Conservation (phyloP, 2,797 vertebrate genomes). For the Pyrrhura leucotis region DNA sequence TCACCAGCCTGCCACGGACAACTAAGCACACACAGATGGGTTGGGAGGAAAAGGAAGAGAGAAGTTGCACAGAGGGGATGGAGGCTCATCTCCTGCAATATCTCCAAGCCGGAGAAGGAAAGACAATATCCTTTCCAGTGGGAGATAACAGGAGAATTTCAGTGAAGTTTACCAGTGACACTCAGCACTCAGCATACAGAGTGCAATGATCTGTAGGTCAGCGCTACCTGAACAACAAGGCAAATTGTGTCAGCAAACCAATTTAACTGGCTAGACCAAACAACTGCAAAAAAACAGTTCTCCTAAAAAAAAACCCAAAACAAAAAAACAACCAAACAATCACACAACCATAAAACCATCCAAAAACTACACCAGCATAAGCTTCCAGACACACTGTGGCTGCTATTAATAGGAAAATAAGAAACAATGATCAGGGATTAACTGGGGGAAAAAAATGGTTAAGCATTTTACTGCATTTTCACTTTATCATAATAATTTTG, state of each 20-base stretch:
- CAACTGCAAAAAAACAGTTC: neutral
- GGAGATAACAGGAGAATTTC: neutral
- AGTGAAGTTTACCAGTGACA: neutral
- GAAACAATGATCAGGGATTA: neutral
- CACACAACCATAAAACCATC: rapidly evolving
- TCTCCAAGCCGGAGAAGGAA: neutral
- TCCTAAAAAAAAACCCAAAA: neutral
- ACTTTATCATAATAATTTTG: neutral
- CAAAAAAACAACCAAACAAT: neutral
- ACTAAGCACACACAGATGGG: neutral
- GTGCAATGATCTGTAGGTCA: neutral
- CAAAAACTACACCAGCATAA: neutral
- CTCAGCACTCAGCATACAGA: neutral
- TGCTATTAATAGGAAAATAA: neutral
- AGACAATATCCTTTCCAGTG: neutral
- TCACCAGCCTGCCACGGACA: neutral
- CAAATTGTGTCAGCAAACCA: neutral
- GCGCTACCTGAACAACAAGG: neutral
- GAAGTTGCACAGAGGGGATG: neutral
- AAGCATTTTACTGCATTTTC: neutral
- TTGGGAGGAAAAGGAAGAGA: neutral
- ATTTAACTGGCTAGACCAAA: neutral
- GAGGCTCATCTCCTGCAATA: neutral
- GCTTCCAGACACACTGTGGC: neutral
- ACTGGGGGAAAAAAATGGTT: rapidly evolving